Evolutionary conservation across 2,797 vertebrate species (phyloP).

Genomic region (Trematomus bernacchii): DNA sequence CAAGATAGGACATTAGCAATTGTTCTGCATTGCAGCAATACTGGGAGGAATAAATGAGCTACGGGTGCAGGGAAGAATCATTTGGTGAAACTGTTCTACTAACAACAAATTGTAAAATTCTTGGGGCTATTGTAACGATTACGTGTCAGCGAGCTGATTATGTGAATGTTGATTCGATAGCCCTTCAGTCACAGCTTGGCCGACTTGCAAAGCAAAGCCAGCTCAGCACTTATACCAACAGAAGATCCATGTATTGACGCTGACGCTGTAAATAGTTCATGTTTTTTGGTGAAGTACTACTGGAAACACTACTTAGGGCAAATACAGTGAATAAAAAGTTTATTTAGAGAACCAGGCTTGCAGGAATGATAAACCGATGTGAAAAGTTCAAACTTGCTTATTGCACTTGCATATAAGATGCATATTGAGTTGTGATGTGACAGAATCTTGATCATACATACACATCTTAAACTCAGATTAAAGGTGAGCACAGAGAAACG

Average conservation of each 20-base stretch:
- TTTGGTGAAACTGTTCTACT: slow-evolving; percentile 8
- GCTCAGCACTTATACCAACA: slow-evolving; percentile 46
- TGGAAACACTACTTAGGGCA: slow-evolving; percentile 10
- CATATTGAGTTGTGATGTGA: not conserved
- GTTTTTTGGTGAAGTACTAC: slow-evolving; percentile 19
- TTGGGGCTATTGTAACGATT: slow-evolving; percentile 19
- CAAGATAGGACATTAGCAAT: slow-evolving; percentile 24
- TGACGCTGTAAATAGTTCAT: slow-evolving; percentile 39
- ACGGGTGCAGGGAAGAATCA: slow-evolving; percentile 6
- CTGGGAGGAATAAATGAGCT: slow-evolving; percentile 30
- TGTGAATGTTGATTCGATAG: slow-evolving; percentile 36
- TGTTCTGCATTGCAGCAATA: slow-evolving; percentile 40
- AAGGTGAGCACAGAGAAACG: not conserved
- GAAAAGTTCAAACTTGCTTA: not conserved
- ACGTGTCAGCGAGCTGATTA: slow-evolving; percentile 21
- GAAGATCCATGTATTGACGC: slow-evolving; percentile 35
- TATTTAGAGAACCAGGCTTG: slow-evolving; percentile 4
- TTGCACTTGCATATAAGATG: not conserved
- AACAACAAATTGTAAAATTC: slow-evolving; percentile 28
- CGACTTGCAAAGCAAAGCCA: slow-evolving; percentile 13
- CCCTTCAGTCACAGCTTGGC: slow-evolving; percentile 32
- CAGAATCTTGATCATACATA: not conserved
- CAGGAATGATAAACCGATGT: not conserved
- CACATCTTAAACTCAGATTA: not conserved
- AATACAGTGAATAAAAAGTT: not conserved